phyloP scores from a whole-genome alignment of 2,797 vertebrate species.

The Microhierax caerulescens region DNA sequence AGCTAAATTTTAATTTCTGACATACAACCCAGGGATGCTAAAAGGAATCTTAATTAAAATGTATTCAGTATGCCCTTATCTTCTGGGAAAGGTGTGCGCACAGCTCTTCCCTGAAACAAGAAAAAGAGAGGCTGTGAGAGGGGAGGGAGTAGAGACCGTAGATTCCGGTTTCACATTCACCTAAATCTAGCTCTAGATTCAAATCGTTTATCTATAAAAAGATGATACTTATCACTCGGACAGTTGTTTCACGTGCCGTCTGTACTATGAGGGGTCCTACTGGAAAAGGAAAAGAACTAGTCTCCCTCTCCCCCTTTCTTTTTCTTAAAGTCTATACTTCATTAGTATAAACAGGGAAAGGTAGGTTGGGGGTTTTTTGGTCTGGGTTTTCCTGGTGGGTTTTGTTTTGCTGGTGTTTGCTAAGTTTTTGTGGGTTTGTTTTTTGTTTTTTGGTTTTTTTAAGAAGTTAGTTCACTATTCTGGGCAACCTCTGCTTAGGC shows the following conservation, averaged over 20 bases:
- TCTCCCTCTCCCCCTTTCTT: not conserved
- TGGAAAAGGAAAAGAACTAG: not conserved
- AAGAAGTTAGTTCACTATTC: not conserved
- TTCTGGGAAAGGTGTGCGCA: not conserved
- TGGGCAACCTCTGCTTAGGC: not conserved
- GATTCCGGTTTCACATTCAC: not conserved
- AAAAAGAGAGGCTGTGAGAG: not conserved
- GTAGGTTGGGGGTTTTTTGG: rapidly evolving
- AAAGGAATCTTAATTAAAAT: not conserved
- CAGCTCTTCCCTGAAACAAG: not conserved
- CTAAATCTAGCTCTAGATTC: not conserved
- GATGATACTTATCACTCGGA: not conserved
- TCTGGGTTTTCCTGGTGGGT: not conserved
- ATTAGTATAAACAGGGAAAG: not conserved
- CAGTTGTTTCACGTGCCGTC: not conserved
- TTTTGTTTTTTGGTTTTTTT: not conserved
- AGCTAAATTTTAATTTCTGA: not conserved
- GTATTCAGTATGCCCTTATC: not conserved
- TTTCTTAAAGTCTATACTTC: not conserved
- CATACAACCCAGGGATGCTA: not conserved
- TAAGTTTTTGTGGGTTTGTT: no score
- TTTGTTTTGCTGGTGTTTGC: not conserved
- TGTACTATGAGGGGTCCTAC: not conserved
- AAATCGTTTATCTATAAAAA: not conserved
- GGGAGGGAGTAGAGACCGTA: not conserved